Evolutionary conservation across 2,113 vertebrate genomes (phyloP).

Genomic region (Scophthalmus maximus): DNA sequence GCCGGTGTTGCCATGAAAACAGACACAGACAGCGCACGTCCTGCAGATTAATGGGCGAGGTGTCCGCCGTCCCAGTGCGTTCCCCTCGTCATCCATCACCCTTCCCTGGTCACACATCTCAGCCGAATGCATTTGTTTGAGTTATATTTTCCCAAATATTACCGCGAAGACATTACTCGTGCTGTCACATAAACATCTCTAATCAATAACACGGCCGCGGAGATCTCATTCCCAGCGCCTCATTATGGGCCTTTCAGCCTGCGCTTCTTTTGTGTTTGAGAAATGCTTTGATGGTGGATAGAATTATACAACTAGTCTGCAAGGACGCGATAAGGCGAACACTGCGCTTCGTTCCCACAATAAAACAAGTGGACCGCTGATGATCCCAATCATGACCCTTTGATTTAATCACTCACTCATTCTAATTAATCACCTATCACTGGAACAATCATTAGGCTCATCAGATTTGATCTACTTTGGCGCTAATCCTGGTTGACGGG

Average conservation of each 20-base stretch:
- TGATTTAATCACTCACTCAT: constrained; percentile 54
- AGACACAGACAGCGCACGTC: constrained; percentile 62
- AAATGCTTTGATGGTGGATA: constrained; percentile 50
- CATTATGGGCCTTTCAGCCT: constrained; percentile 39
- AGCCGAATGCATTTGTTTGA: constrained; percentile 58
- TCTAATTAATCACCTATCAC: constrained; percentile 60
- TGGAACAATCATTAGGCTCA: constrained; percentile 34
- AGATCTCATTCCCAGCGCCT: constrained; percentile 35
- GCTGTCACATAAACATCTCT: constrained; percentile 42
- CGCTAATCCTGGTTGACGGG: constrained; percentile 37
- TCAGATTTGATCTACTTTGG: constrained; percentile 42
- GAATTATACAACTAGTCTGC: constrained; percentile 42
- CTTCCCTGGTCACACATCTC: constrained; percentile 40
- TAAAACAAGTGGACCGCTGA: constrained; percentile 45
- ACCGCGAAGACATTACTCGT: constrained; percentile 52
- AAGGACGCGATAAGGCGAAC: constrained; percentile 45
- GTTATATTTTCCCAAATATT: constrained; percentile 56
- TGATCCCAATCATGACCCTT: constrained; percentile 42
- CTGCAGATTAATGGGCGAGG: constrained; percentile 75
- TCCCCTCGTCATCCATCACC: constrained; percentile 71
- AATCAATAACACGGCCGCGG: constrained; percentile 49
- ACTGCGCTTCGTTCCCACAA: constrained; percentile 21
- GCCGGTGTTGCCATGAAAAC: constrained; percentile 71
- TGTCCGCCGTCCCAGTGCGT: constrained; percentile 64
- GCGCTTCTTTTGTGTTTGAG: constrained; percentile 13